Base-by-base conservation (phyloP, 2,888 invertebrate species). In the Ophioninae sp. region DNA sequence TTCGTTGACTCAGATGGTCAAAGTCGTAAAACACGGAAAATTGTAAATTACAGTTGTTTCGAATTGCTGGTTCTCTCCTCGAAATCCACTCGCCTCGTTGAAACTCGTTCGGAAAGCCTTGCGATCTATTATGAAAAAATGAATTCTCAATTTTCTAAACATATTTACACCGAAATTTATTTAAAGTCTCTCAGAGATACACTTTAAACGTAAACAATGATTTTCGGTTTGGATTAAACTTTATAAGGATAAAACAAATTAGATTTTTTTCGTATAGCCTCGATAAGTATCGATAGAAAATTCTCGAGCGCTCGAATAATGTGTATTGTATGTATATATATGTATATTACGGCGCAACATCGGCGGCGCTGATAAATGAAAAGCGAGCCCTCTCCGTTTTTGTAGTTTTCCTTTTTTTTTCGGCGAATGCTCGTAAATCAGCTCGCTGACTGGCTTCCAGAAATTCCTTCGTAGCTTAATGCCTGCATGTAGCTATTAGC, bases 141-240 rank as follows among this genome's bases (percentile, higher is more conserved):
- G 0, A 59, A 21, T 20, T 59, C 59, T 59, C 5, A 10, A 21
- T n/a, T 57, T 76, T 72, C 72, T 76, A 68, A 81, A 84, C 84
- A 84, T 84, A 84, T 84, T 84, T 84, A 84, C 84, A 84, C 81
- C 84, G 76, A 84, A 84, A 81, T 84, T 84, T 84, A 84, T 84
- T 84, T 81, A 69, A 80, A 84, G 84, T 81, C 75, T 81, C 67
- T 76, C 65, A 37, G 72, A 67, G 76, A 77, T 84, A 84, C 84
- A 84, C 75, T 81, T 81, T 68, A 68, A 84, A 81, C 72, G 62
- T 81, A 84, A 84, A 81, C 84, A 81, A 84, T 76, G 69, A 41
- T 41, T 72, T 79, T 72, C 76, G 68, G 50, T 76, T 69, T 78
- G 39, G 75, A 79, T 84, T 84, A 84, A 84, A 84, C 76, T 81